Evolutionary conservation across 2,888 invertebrate genomes (phyloP), one percentile per base, ranked within the genome.

Genomic region (Baccha elongata): DNA sequence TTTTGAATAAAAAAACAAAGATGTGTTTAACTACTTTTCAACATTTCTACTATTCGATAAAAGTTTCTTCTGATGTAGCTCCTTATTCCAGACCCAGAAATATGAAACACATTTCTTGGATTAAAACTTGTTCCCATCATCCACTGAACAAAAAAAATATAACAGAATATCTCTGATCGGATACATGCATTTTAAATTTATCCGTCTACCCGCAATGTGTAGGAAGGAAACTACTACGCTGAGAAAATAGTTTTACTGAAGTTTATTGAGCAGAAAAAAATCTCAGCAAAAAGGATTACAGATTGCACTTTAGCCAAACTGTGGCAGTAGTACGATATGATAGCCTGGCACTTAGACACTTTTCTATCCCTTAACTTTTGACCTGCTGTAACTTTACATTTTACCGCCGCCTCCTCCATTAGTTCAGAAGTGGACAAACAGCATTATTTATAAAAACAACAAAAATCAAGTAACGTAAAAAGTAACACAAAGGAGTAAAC

Each of bases 171-270:
- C 40, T 53, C 55, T 65, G 75, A 81, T 71, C 69, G 69, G 75
- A 75, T 71, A 75, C 80, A 75, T 71, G 75, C 75, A 75, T 81
- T 81, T 81, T 81, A 65, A 75, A 75, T 81, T 81, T 80, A 64
- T 75, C 42, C 69, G 58, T 52, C 58, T 26, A 6, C 26, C 52
- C 37, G 40, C 29, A 23, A 50, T 60, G 42, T 37, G 19, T 42
- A 46, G 8, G 3, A 11, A 23, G n/a, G n/a, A n/a, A 40, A 40
- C 11, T 3, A 62, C 48, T 52, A 44, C 35, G 26, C 7, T 37
- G 44, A 52, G 60, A 65, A 26, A 48, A 64, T 52, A 60, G 17
- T 75, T 75, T 37, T 58, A 65, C 13, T 29, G 29, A 19, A 46
- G 37, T 46, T 62, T 48, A 53, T 26, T 19, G 26, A 62, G 21